Evolutionary conservation across 1,140 invertebrate genomes (phyloP).

Genomic region (Araneus ventricosus): DNA sequence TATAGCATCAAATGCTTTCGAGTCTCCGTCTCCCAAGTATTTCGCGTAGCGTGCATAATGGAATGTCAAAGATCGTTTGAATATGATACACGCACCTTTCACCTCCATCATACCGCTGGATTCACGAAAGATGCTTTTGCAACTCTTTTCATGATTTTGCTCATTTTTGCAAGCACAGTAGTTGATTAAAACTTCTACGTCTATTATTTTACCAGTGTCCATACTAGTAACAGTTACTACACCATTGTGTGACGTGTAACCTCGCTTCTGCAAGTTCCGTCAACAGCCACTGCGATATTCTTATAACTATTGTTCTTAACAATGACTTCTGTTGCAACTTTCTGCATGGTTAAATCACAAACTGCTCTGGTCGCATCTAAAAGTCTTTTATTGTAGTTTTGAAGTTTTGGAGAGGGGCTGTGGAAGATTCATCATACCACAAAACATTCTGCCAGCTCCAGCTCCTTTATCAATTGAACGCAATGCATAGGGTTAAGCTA

Average conservation of each 20-base stretch:
- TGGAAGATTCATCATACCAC: neutral
- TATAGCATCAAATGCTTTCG: neutral
- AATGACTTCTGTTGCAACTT: neutral
- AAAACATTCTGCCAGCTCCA: too few relatives aligned
- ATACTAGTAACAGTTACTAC: neutral
- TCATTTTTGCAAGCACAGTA: neutral
- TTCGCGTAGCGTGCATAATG: neutral
- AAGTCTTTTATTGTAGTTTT: neutral
- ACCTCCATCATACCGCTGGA: neutral
- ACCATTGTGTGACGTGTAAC: neutral
- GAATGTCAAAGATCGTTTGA: neutral
- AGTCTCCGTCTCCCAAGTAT: constrained; percentile 5
- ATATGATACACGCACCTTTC: neutral
- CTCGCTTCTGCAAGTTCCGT: constrained; percentile 2
- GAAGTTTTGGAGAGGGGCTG: neutral
- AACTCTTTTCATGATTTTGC: neutral
- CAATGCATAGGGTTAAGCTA: too few relatives aligned
- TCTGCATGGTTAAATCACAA: neutral
- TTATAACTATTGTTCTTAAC: too few relatives aligned
- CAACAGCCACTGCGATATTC: neutral
- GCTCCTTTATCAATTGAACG: too few relatives aligned
- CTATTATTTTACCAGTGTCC: neutral
- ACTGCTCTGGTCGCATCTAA: neutral
- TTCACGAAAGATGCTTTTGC: neutral
- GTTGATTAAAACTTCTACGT: neutral